phyloP scores from a whole-genome alignment of 2,113 vertebrate genomes.

The Corydoras sp. region DNA sequence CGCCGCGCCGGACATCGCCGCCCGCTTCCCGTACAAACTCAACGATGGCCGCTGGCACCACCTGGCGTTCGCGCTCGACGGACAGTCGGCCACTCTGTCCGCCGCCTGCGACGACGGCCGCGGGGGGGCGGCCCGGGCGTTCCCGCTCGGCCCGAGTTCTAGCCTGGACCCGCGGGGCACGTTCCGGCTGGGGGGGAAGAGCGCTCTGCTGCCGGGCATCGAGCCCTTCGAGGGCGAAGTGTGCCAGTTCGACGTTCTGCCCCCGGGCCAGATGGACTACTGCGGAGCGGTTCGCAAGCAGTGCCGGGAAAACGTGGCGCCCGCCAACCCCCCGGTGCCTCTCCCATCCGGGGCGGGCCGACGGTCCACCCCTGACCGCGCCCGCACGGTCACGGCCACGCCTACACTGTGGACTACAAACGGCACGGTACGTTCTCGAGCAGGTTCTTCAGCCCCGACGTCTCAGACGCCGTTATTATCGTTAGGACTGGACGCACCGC shows the following conservation, averaged over 20 bases:
- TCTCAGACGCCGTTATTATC: too few species aligned
- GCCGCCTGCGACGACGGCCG: conserved; percentile 81
- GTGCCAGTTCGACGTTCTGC: conserved; percentile 93
- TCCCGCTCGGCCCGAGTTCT: conserved; percentile 17
- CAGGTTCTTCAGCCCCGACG: too few species aligned
- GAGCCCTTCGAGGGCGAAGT: conserved; percentile 90
- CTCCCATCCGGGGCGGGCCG: conserved; percentile 51
- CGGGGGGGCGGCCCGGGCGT: conserved; percentile 30
- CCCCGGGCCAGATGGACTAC: conserved; percentile 86
- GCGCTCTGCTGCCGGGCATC: conserved; percentile 63
- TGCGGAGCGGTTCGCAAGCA: conserved; percentile 90
- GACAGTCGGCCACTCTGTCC: conserved; percentile 79
- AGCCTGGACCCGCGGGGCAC: conserved; percentile 78
- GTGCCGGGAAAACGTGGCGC: conserved; percentile 82
- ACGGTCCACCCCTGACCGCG: conserved; percentile 56
- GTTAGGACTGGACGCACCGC: too few species aligned
- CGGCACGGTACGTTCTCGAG: too few species aligned
- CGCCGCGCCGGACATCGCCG: conserved; percentile 78
- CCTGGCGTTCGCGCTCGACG: conserved; percentile 77
- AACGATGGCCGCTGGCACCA: conserved; percentile 94
- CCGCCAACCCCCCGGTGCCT: conserved; percentile 71
- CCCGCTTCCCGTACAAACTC: conserved; percentile 83
- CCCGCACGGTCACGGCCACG: conserved; percentile 34
- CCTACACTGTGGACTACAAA: too few species aligned
- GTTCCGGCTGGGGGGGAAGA: conserved; percentile 85